phyloP scores from a whole-genome alignment of 2,113 vertebrate genomes.

The Tupaia chinensis region DNA sequence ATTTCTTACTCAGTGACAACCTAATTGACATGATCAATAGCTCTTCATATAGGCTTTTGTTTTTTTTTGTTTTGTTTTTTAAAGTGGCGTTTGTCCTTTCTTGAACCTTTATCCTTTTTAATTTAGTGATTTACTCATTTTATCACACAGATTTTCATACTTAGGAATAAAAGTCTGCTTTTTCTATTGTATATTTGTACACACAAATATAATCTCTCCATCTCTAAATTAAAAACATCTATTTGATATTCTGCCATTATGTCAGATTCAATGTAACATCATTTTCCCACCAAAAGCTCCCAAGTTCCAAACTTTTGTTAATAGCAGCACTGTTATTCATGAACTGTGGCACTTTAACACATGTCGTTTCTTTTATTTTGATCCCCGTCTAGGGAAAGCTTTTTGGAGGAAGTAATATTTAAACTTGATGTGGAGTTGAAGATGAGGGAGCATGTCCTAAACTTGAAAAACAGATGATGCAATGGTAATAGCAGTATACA shows the following conservation, averaged over 20 bases:
- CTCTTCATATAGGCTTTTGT: constrained; percentile 27
- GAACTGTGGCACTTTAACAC: background rate
- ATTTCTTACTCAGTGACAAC: background rate
- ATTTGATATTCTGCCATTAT: background rate
- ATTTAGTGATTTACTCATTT: background rate
- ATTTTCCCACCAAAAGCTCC: background rate
- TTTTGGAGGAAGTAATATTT: constrained; percentile 31
- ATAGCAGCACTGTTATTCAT: background rate
- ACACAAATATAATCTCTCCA: background rate
- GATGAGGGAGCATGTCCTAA: background rate
- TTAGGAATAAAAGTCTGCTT: constrained; percentile 28
- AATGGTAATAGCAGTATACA: background rate
- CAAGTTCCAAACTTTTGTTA: background rate
- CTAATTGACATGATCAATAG: background rate
- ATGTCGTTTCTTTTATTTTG: background rate
- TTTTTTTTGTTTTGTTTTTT: background rate
- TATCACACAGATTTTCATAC: background rate
- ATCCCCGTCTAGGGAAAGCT: background rate
- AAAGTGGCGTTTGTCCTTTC: background rate
- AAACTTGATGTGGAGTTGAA: background rate
- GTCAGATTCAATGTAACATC: background rate
- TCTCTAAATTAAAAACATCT: background rate
- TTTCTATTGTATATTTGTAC: background rate
- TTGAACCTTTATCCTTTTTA: background rate
- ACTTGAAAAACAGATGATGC: background rate